Percentiles rank a stretch among this genome's conserved stretches.
Evolutionary conservation across 2,113 vertebrate genomes (phyloP).

Genomic region (Acrocephalus kingi): DNA sequence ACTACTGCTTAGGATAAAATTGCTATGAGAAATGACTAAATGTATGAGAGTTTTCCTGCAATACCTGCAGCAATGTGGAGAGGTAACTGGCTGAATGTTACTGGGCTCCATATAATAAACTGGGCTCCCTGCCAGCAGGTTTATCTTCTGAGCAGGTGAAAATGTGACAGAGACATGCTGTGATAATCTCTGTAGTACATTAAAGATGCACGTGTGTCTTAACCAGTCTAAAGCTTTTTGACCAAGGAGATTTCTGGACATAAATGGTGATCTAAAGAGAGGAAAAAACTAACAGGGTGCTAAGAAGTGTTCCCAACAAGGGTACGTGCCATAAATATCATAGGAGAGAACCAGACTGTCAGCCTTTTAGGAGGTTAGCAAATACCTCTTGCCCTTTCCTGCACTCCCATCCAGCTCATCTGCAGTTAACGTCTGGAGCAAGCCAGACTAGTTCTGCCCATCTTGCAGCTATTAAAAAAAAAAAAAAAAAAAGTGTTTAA

Average conservation of each 20-base stretch:
- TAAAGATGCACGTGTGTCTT: background rate
- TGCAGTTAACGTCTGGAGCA: background rate
- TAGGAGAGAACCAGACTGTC: background rate
- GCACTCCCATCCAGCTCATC: background rate
- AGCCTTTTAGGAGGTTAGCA: background rate
- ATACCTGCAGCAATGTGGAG: background rate
- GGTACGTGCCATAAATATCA: background rate
- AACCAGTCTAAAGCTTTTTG: background rate
- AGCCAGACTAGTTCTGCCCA: conserved; percentile 43
- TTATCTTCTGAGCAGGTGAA: conserved; percentile 6
- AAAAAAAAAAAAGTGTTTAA: conserved; percentile 19
- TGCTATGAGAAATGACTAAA: background rate
- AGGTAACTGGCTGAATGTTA: background rate
- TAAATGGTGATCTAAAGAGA: background rate
- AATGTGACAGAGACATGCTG: background rate
- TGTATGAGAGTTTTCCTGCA: background rate
- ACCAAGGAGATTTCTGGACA: background rate
- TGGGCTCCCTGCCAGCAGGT: background rate
- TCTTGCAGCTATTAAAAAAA: conserved; percentile 26
- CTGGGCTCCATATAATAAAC: background rate
- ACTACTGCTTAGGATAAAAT: background rate
- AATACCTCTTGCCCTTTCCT: background rate
- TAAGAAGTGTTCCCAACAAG: background rate
- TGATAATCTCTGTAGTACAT: background rate
- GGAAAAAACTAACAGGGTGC: background rate